Base-by-base conservation (phyloP, 2,888 invertebrate genomes). In the Trissolcus japonicus region DNA sequence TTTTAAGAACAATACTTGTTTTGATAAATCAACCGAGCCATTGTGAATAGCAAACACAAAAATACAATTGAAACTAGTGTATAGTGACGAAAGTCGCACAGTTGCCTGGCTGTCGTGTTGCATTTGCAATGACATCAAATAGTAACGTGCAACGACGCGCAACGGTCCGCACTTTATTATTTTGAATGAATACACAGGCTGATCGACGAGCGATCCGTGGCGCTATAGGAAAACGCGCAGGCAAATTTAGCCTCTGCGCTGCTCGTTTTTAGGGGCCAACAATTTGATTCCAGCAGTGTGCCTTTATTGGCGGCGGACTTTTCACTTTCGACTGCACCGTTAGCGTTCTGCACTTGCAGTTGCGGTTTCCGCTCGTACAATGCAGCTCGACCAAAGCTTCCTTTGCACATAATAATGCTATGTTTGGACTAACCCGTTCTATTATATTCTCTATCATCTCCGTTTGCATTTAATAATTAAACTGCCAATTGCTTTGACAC, bases 91-190 rank as follows among this genome's bases (percentile, higher is more conserved):
- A 41, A 56, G 35, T 48, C 41, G 59, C 11, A 43, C 59, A 51
- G 55, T 69, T 35, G n/a, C 40, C 43, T n/a, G 61, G 68, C 72
- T 67, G 73, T 76, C 68, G 77, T 63, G 74, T 66, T 16, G 60
- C 79, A 81, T 79, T 81, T 82, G 83, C 76, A 79, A 74, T 77
- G 79, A 79, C 83, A 84, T 82, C 80, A 85, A 86, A 86, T 85
- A 84, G 85, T 85, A 82, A 82, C 81, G 80, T 82, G 72, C 56
- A 74, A 59, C 77, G 77, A 68, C 63, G 71, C 80, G 79, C 79
- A 79, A 68, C 79, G 69, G 80, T 77, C 80, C 76, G 77, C 82
- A 71, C 81, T 84, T 84, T 80, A 84, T 84, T 84, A 84, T 82
- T 84, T 83, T 81, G 73, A 67, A 79, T 71, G 79, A 68, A 25